Conservation (phyloP, 1,140 invertebrate species). For the Euwallacea fornicatus region DNA sequence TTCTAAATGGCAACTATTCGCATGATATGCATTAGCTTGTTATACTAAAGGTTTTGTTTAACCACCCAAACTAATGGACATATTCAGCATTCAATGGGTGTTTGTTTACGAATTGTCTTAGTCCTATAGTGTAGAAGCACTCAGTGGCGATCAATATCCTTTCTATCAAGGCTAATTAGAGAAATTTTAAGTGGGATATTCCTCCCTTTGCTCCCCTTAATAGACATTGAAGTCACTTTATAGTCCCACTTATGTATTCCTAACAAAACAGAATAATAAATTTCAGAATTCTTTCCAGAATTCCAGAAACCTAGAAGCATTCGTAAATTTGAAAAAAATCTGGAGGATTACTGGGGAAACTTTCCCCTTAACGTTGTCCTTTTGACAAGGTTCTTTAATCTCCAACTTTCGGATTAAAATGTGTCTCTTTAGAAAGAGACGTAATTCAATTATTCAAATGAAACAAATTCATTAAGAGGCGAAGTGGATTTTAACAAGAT, state of each 20-base stretch:
- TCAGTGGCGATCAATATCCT: too few relatives aligned
- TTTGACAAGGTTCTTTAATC: slow-evolving; percentile 36
- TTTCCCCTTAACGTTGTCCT: slow-evolving; percentile 24
- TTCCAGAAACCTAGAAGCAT: too few relatives aligned
- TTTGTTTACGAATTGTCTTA: not conserved
- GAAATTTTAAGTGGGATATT: too few relatives aligned
- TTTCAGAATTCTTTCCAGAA: too few relatives aligned
- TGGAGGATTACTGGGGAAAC: slow-evolving; percentile 3
- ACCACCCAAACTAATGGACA: slow-evolving; percentile 4
- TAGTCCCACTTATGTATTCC: too few relatives aligned
- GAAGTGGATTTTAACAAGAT: slow-evolving; percentile 39
- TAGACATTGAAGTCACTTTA: too few relatives aligned
- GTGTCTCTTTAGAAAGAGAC: slow-evolving; percentile 26
- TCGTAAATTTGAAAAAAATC: slow-evolving; percentile 18
- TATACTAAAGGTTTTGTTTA: not conserved
- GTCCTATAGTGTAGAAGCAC: not conserved
- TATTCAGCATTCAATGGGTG: not conserved
- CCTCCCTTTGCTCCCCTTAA: too few relatives aligned
- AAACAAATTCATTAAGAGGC: slow-evolving; percentile 39
- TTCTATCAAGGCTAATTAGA: too few relatives aligned
- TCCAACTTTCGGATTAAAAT: slow-evolving; percentile 35
- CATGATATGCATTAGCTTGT: not conserved
- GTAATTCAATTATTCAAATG: slow-evolving; percentile 41
- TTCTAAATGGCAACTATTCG: slow-evolving; percentile 2
- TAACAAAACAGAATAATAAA: too few relatives aligned